Percentiles rank a stretch among this genome's conserved stretches.
These are phyloP conservation scores for Macropus fuliginosus DNA, from an alignment of 2,797 vertebrate genomes.

Conservation along the genomic window DNA sequence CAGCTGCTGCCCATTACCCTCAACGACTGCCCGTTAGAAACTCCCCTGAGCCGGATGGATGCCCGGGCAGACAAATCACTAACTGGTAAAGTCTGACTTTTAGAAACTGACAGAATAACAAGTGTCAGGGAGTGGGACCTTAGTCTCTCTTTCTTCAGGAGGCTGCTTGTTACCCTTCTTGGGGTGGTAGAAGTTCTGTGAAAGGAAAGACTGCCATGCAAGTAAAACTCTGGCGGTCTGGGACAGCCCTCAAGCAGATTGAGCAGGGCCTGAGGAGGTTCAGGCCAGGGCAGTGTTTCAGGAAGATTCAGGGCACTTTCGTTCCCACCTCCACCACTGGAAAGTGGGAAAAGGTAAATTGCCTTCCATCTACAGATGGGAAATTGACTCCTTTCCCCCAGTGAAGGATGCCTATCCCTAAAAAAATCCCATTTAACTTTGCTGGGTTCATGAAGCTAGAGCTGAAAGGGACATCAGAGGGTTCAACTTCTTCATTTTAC, in stretches of 20 bases:
- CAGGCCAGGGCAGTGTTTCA: not conserved
- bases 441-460: not conserved
- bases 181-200: not conserved
- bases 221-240: not conserved
- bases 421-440: not conserved
- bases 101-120: not conserved
- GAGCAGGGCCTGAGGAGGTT: not conserved
- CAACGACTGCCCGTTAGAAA: not conserved
- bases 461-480: not conserved
- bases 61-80: not conserved
- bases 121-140: not conserved
- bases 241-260: not conserved
- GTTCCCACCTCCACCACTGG: not conserved
- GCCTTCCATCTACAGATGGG: not conserved
- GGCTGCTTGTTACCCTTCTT: not conserved
- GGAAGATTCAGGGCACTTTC: not conserved
- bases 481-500: not conserved
- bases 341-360: not conserved
- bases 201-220: not conserved
- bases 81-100: not conserved
- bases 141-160: not conserved
- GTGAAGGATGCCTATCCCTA: not conserved
- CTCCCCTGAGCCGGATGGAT: rapidly evolving
- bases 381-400: not conserved
- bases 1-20: not conserved